Conservation (phyloP, 2,888 invertebrate genomes). For the Eledone cirrhosa region DNA sequence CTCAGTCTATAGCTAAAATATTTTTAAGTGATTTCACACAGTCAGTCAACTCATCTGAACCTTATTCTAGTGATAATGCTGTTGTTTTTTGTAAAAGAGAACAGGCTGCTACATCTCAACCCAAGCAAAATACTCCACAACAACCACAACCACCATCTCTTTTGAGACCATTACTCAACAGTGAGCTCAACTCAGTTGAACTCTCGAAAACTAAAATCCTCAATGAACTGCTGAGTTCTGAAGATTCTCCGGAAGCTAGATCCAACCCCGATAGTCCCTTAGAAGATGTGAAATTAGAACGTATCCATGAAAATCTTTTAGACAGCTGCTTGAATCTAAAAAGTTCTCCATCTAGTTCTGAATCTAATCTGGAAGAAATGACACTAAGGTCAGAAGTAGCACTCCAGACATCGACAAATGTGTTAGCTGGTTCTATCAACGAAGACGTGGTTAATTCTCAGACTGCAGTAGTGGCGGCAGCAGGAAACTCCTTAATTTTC, state of each 20-base stretch:
- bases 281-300: neutral
- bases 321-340: too few relatives aligned
- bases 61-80: neutral
- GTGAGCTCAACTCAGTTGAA: neutral
- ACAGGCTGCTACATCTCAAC: neutral
- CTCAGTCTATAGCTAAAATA: neutral
- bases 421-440: too few relatives aligned
- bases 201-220: constrained; percentile 5
- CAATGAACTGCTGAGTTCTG: constrained; percentile 1
- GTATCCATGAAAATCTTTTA: neutral
- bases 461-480: too few relatives aligned
- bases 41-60: neutral
- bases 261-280: neutral
- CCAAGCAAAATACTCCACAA: neutral
- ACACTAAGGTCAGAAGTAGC: too few relatives aligned
- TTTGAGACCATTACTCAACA: constrained; percentile 6
- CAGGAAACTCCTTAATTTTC: too few relatives aligned
- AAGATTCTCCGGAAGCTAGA: constrained; percentile 8
- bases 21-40: neutral
- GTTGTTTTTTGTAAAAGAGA: neutral
- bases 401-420: too few relatives aligned
- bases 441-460: too few relatives aligned
- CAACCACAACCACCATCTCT: neutral
- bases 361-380: too few relatives aligned
- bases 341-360: too few relatives aligned